Conservation (phyloP, 2,888 invertebrate genomes). For the Melinaea marsaeus region DNA sequence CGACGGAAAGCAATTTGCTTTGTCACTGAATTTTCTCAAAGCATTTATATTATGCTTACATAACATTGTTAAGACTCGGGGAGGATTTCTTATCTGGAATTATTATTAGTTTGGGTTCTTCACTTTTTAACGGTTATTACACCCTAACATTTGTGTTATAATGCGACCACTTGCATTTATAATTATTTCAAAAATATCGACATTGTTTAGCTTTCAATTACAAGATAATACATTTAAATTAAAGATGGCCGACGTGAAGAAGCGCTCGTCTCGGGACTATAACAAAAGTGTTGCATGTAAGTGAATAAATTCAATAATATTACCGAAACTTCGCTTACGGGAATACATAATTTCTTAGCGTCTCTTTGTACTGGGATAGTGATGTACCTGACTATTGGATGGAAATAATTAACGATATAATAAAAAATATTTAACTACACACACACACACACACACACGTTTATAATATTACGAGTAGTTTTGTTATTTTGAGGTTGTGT, state of each 20-base stretch:
- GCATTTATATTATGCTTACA: constrained; percentile 31
- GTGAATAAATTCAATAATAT: constrained; percentile 77
- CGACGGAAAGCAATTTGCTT: constrained; percentile 41
- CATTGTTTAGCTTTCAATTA: no score
- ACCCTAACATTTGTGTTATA: no score
- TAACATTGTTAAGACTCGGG: constrained; percentile 31
- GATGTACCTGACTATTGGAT: constrained; percentile 34
- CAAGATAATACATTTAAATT: no score
- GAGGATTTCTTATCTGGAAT: constrained; percentile 26
- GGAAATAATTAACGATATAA: not conserved
- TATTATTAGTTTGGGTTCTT: not conserved
- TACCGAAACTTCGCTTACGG: constrained; percentile 71
- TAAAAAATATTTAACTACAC: constrained; percentile 6
- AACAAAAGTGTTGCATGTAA: constrained; percentile 67
- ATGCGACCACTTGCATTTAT: no score
- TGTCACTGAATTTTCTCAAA: constrained; percentile 42
- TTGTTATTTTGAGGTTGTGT: not conserved
- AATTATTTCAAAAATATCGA: no score
- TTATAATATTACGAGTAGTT: not conserved
- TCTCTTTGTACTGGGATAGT: constrained; percentile 68
- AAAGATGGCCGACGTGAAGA: constrained; percentile 6
- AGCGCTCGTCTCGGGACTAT: constrained; percentile 65
- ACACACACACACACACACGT: no score
- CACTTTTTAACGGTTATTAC: not conserved
- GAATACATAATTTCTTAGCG: constrained; percentile 78